These are phyloP conservation scores for Ornithorhynchus anatinus DNA, from an alignment of 2,113 vertebrate genomes.

Conservation along the genomic window DNA sequence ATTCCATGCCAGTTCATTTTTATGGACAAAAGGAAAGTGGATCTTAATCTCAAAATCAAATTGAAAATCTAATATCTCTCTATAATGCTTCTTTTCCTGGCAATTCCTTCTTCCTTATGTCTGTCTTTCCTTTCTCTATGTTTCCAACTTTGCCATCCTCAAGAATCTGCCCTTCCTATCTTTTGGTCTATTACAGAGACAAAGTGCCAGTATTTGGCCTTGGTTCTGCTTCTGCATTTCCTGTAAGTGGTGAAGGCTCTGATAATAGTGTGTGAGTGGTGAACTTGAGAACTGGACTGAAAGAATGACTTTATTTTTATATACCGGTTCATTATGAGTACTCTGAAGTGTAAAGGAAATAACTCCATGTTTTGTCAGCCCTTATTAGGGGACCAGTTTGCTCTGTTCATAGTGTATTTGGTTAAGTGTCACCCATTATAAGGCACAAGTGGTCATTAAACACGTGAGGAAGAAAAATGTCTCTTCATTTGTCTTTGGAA, in stretches of 20 bases:
- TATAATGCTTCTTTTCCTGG: no score
- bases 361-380: conserved; percentile 19
- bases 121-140: background rate
- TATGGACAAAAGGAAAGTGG: no score
- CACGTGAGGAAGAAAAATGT: conserved; percentile 34
- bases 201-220: background rate
- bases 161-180: background rate
- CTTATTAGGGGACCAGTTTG: background rate
- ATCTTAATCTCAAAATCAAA: no score
- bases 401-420: conserved; percentile 14
- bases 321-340: conserved; percentile 15
- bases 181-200: background rate
- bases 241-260: conserved; percentile 22
- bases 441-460: conserved; percentile 27
- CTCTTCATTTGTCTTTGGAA: conserved; percentile 51
- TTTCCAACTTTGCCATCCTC: background rate
- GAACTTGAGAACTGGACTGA: background rate
- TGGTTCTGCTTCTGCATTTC: conserved; percentile 8
- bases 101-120: background rate
- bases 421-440: conserved; percentile 29
- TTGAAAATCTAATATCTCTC: no score
- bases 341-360: conserved; percentile 10
- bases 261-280: conserved; percentile 32
- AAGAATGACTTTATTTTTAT: conserved; percentile 32
- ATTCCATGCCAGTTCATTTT: no score